Evolutionary conservation across 2,113 vertebrate species (phyloP).

Genomic region (Oreocharis arfaki): DNA sequence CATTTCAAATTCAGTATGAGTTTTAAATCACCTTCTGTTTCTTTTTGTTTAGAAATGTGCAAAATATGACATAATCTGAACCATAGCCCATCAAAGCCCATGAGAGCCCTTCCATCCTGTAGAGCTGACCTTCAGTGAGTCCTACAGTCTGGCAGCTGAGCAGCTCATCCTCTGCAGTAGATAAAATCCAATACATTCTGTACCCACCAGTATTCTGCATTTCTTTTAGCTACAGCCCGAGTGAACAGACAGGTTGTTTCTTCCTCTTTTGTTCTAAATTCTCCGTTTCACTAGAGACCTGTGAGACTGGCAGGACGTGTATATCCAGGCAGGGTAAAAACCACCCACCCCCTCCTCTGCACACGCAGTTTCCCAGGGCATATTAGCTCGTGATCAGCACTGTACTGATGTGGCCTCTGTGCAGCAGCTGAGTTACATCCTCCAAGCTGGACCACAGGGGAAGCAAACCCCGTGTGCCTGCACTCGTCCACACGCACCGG

Average conservation of each 20-base stretch:
- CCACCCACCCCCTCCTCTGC: background rate
- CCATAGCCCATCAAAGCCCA: background rate
- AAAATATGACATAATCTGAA: background rate
- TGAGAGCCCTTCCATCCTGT: background rate
- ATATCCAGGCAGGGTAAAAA: background rate
- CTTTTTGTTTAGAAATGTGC: background rate
- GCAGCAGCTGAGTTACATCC: background rate
- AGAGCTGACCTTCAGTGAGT: background rate
- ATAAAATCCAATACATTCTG: background rate
- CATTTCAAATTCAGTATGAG: background rate
- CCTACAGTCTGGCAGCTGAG: background rate
- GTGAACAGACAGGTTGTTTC: background rate
- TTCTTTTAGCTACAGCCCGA: background rate
- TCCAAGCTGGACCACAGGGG: background rate
- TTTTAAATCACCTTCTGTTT: background rate
- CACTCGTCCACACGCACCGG: background rate
- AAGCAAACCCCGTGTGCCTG: background rate
- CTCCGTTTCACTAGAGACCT: background rate
- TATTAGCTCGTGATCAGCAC: background rate
- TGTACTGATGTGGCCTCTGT: background rate
- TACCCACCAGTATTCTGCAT: background rate
- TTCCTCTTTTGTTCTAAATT: background rate
- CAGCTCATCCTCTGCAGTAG: background rate
- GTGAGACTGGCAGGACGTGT: accelerated
- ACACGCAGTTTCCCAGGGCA: accelerated